Evolutionary conservation across 2,113 vertebrate species (phyloP), one percentile per base, ranked within the genome.

Genomic region (Opisthocomus hoazin): DNA sequence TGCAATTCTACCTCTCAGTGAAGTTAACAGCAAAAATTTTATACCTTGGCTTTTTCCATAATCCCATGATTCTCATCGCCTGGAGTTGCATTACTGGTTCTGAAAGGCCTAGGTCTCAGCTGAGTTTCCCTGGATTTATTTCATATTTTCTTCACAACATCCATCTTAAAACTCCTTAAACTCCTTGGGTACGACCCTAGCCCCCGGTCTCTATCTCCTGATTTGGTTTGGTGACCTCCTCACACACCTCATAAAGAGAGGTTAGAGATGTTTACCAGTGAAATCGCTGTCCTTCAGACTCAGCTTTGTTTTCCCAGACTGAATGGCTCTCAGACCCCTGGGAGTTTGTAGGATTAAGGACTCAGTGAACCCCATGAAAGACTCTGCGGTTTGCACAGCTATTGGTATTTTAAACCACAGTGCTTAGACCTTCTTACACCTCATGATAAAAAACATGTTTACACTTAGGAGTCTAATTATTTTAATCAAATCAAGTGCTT

Each of bases 251-350:
- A 58, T 65, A 93, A 79, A 87, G 60, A 64, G 51, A 84, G 34
- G 73, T 87, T 91, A 91, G 34, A 71, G 36, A 48, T 2, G 3
- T 81, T 89, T 90, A 56, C 36, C 15, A 56, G 16, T 21, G 37
- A 92, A 94, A 75, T 30, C 5, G 64, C 53, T n/a, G 61, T 84
- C 78, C 69, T 80, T 87, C 77, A 89, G 53, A 69, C 45, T 76
- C 63, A 50, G 63, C 45, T 95, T 94, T 96, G 65, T 93, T 96
- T 89, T 94, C 43, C 54, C 32, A 91, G 70, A 90, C 61, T 82
- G 60, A 91, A 91, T 29, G 73, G n/a, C 82, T 95, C 50, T 90
- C 86, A 85, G 86, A 88, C 39, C 79, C 50, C 85, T 39, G 48
- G 81, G 74, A 90, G 54, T 85, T 71, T 84, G 48, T 82, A 53